Evolutionary conservation across 2,797 vertebrate species (phyloP), one percentile per base, ranked within the genome.

Genomic region (Gorsachius magnificus): DNA sequence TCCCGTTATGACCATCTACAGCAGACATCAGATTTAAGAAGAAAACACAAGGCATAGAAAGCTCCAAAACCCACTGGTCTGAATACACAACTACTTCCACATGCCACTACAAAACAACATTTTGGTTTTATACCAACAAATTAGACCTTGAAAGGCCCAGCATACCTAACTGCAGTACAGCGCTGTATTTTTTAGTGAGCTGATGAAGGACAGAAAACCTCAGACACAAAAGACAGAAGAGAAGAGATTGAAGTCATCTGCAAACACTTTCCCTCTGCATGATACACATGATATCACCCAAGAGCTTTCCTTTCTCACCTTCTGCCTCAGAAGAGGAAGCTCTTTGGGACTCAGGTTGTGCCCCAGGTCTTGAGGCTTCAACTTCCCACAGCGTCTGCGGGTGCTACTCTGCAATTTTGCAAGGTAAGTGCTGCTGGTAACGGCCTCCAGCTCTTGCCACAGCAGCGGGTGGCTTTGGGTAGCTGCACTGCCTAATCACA

Each of bases 231-330:
- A 41, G 28, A 28, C 6, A 6, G 13, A 14, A 9, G 3, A 93
- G 26, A 29, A 68, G 12, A 36, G 9, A 56, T 2, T 22, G 2
- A 50, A 87, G 33, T 14, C 4, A 56, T 7, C 36, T 5, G 19
- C 4, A 12, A 56, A 53, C 0, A 2, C 43, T 53, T 6, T 28
- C 5, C 2, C 36, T n/a, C 56, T 17, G 21, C 21, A 6, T 3
- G 17, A 46, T 46, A 46, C 11, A 11, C 45, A 46, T 21, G 45
- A 6, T 3, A 5, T 1, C 17, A 11, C 63, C 21, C 13, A 21
- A 6, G 9, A 53, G 7, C 36, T 45, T 35, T 45, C 29, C 15
- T 35, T 36, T 36, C 60, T 33, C 70, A 14, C 45, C 15, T 50
- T 16, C n/a, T 60, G 26, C 25, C 13, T 11, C 3, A 38, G 16